Base-by-base conservation (phyloP, 2,888 invertebrate species). In the Colostygia pectinataria region DNA sequence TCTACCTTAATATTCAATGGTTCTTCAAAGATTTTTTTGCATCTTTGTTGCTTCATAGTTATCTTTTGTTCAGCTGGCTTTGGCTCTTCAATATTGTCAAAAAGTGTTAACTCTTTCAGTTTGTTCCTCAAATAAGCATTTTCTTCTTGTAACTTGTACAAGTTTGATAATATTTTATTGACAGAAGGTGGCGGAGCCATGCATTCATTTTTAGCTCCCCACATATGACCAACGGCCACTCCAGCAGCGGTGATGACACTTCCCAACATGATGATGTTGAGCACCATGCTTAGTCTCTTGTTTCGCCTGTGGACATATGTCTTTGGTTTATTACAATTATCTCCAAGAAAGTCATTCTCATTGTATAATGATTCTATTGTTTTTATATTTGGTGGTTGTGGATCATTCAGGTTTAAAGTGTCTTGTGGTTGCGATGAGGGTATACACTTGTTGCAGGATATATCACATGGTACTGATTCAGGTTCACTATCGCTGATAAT, bases 101-200 rank as follows among this genome's bases (percentile, higher is more conserved):
- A 50, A 28, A 79, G 57, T 37, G 83, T 78, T 15, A 88, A 59
- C 63, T 89, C 89, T 62, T 82, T 88, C 29, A 90, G 54, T 70
- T 85, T 87, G 53, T 66, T 82, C 27, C 86, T 70, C 55, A 90
- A 69, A 64, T 80, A 85, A 40, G 82, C 76, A 71, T 90, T 91
- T 71, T 91, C 91, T 66, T 90, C 88, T 67, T 90, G 89, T 18
- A 91, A 65, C 66, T 90, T 90, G 56, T 90, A 90, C 32, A 90
- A 69, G 62, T 87, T 90, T 8, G 88, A 88, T 41, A 91, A 61
- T 51, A 91, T 81, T 72, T 89, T 87, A 57, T 89, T 90, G 7
- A 90, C 80, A 47, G 88, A 83, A 31, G 88, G 83, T 47, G 75
- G 63, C 33, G 77, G 69, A 29, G 79, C 55, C 12, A 73, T 62